These are phyloP conservation scores for Potamarius usumacintae DNA, from an alignment of 2,113 vertebrate species.

Conservation along the genomic window DNA sequence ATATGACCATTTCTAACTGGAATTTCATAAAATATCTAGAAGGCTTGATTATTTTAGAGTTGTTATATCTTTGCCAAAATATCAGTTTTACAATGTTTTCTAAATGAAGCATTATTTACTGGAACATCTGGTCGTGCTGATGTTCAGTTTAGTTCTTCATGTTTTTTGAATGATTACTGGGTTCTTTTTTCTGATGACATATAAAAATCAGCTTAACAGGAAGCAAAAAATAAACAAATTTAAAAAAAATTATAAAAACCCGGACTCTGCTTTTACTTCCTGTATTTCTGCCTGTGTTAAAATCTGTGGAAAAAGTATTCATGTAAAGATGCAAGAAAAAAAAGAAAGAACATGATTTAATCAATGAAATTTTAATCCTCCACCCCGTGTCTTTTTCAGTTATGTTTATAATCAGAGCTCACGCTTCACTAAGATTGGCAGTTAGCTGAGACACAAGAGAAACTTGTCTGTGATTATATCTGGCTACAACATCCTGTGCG, in stretches of 20 bases:
- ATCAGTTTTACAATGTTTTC: not conserved
- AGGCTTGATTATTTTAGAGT: not conserved
- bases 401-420: not conserved
- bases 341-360: not conserved
- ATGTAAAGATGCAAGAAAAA: not conserved
- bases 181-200: not conserved
- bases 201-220: not conserved
- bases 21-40: not conserved
- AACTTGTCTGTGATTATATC: constrained; percentile 13
- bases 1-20: not conserved
- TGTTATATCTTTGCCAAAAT: not conserved
- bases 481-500: constrained; percentile 7
- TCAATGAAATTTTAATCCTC: not conserved
- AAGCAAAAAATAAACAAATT: not conserved
- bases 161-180: not conserved
- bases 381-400: not conserved
- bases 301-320: not conserved
- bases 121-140: not conserved
- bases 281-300: not conserved
- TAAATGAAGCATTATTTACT: not conserved
- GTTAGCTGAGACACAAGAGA: not conserved
- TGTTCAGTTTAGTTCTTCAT: not conserved
- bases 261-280: not conserved
- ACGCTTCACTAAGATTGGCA: not conserved
- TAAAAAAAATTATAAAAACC: not conserved